Evolutionary conservation across 2,888 invertebrate genomes (phyloP).

Genomic region (Sthenelais limicola): DNA sequence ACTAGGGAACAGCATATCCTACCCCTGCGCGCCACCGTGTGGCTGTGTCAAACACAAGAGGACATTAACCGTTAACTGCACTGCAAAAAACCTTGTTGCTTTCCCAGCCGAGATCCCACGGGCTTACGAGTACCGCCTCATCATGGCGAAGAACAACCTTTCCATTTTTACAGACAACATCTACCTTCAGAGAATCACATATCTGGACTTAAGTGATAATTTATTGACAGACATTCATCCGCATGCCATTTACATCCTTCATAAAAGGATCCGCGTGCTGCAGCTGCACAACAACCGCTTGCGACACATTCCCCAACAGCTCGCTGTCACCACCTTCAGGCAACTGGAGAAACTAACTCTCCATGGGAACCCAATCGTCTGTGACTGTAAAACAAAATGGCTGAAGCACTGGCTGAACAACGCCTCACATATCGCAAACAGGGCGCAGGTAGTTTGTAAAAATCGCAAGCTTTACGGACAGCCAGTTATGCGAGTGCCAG

Average conservation of each 20-base stretch:
- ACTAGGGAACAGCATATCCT: slow-evolving; percentile 35
- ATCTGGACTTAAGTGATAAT: slow-evolving; percentile 29
- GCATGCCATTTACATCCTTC: slow-evolving; percentile 3
- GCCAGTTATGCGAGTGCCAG: slow-evolving; percentile 20
- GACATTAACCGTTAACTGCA: slow-evolving; percentile 21
- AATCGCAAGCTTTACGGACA: slow-evolving; percentile 15
- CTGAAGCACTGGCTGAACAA: slow-evolving; percentile 16
- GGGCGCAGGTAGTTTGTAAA: neutral
- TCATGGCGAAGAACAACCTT: neutral
- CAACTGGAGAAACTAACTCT: slow-evolving; percentile 10
- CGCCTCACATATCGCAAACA: neutral
- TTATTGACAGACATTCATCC: neutral
- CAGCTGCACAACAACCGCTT: slow-evolving; percentile 18
- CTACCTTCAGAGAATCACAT: neutral
- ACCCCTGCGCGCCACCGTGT: slow-evolving; percentile 21
- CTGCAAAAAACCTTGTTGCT: neutral
- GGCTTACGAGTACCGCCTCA: slow-evolving; percentile 9
- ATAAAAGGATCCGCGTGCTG: slow-evolving; percentile 1
- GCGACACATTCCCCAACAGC: slow-evolving; percentile 25
- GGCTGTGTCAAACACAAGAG: slow-evolving; percentile 25
- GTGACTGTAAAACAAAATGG: slow-evolving; percentile 24
- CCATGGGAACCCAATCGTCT: slow-evolving; percentile 17
- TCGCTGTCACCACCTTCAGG: slow-evolving; percentile 12
- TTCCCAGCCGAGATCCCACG: slow-evolving; percentile 3
- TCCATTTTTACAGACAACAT: neutral